phyloP scores from a whole-genome alignment of 2,797 vertebrate species.

The Ctenopoma multispine region DNA sequence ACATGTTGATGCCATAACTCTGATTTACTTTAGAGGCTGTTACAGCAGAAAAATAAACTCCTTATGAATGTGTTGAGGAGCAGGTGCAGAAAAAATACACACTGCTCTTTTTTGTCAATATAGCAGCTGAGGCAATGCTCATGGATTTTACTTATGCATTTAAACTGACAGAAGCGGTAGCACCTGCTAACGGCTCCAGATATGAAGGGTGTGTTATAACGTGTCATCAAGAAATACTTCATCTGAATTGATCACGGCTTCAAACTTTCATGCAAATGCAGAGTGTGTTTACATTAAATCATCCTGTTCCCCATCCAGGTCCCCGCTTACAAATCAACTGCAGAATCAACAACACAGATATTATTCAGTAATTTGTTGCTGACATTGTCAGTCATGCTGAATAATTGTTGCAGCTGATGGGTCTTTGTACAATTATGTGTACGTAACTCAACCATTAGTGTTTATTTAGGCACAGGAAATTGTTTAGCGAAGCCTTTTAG shows the following conservation, averaged over 20 bases:
- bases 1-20: background rate
- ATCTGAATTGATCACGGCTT: background rate
- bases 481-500: slow-evolving; percentile 13
- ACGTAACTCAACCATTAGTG: background rate
- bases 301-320: background rate
- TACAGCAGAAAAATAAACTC: too few species aligned
- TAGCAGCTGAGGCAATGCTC: too few species aligned
- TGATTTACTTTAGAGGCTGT: background rate
- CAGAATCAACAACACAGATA: slow-evolving; percentile 4
- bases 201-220: background rate
- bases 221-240: background rate
- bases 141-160: too few species aligned
- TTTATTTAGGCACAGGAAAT: slow-evolving; percentile 61
- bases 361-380: slow-evolving; percentile 11
- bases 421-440: slow-evolving; percentile 1
- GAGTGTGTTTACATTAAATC: slow-evolving; percentile 1
- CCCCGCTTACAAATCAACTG: background rate
- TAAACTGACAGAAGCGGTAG: too few species aligned
- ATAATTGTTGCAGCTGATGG: slow-evolving; percentile 22
- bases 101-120: too few species aligned
- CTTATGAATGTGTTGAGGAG: too few species aligned
- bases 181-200: background rate
- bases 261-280: background rate
- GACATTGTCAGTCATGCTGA: slow-evolving; percentile 4
- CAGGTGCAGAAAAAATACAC: too few species aligned